A percentile compares a stretch with the other conserved stretches of the same genome.
These are phyloP conservation scores for Sebastes oblongus DNA, from an alignment of 2,797 vertebrate genomes.

Conservation along the genomic window DNA sequence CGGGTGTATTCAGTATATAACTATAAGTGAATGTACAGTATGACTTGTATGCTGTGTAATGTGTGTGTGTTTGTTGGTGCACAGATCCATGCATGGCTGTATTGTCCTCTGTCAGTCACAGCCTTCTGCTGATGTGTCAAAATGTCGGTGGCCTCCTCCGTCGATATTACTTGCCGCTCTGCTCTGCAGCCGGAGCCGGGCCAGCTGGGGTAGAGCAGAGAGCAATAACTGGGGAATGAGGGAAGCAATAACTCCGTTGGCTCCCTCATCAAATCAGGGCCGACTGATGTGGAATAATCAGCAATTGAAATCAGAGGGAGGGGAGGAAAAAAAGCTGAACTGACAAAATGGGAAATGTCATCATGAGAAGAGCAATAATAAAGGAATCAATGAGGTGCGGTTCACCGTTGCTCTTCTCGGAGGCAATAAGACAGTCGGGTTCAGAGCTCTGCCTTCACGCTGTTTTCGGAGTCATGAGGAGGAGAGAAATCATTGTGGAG, in stretches of 20 bases:
- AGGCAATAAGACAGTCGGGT: conserved; percentile 46
- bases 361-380: conserved; percentile 76
- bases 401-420: conserved; percentile 35
- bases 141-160: conserved; percentile 12
- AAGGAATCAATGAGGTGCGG: conserved; percentile 76
- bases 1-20: not conserved
- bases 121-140: conserved; percentile 56
- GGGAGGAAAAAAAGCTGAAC: conserved; percentile 70
- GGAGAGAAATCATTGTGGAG: not conserved
- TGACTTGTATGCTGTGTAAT: not conserved
- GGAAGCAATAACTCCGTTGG: conserved; percentile 75
- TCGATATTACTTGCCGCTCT: conserved; percentile 45
- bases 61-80: not conserved
- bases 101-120: conserved; percentile 17
- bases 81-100: not conserved
- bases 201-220: conserved; percentile 12
- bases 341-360: conserved; percentile 82
- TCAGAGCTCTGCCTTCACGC: conserved; percentile 1
- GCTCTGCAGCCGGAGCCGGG: conserved; percentile 14
- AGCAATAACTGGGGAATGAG: conserved; percentile 63
- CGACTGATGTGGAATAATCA: conserved; percentile 80
- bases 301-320: conserved; percentile 76
- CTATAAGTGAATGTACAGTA: not conserved
- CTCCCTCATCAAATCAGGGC: conserved; percentile 79
- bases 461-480: conserved; percentile 4